Percentiles rank a stretch among this genome's conserved stretches.
phyloP scores from a whole-genome alignment of 2,797 vertebrate species.

The Percopsis omiscomaycus region DNA sequence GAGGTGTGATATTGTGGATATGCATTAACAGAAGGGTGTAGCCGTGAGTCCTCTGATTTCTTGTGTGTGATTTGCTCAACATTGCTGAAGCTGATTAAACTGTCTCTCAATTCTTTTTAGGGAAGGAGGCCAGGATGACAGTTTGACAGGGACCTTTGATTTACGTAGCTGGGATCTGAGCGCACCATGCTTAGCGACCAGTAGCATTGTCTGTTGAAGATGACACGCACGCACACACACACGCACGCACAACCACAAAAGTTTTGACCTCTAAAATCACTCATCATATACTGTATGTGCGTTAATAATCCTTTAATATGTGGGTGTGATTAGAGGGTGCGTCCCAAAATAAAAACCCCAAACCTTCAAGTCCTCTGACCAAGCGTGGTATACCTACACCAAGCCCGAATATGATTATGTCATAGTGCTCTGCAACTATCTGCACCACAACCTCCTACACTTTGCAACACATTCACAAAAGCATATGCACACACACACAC shows the following conservation, averaged over 20 bases:
- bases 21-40: constrained; percentile 52
- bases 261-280: too few species aligned
- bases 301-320: too few species aligned
- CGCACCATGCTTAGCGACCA: constrained; percentile 22
- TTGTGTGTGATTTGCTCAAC: constrained; percentile 64
- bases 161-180: constrained; percentile 34
- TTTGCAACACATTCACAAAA: too few species aligned
- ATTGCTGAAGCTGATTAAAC: constrained; percentile 66
- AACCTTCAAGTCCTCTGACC: too few species aligned
- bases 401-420: too few species aligned
- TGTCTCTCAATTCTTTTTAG: constrained; percentile 48
- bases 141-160: constrained; percentile 56
- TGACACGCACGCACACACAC: constrained; percentile 23
- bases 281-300: too few species aligned
- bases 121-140: constrained; percentile 52
- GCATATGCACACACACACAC: not conserved
- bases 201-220: constrained; percentile 31
- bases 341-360: too few species aligned
- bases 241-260: constrained; percentile 16
- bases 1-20: constrained; percentile 46
- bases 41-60: constrained; percentile 53
- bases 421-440: too few species aligned
- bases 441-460: too few species aligned
- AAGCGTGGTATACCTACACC: too few species aligned
- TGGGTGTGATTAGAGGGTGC: too few species aligned